phyloP scores from a whole-genome alignment of 1,140 invertebrate genomes.

The Aporrectodea caliginosa region DNA sequence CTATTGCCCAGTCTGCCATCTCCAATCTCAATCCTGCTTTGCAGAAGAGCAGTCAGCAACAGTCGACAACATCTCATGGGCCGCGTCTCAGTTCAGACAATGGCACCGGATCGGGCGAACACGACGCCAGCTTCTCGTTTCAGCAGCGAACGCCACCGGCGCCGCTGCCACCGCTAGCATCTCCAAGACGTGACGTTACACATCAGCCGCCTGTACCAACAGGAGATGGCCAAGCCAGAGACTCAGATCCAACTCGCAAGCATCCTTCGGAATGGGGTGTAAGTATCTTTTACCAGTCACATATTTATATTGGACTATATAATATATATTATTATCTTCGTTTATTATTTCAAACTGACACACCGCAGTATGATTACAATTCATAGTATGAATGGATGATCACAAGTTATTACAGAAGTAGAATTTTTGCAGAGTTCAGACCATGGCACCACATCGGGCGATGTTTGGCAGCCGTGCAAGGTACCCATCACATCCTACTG shows the following conservation, averaged over 20 bases:
- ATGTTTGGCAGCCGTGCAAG: too few relatives aligned
- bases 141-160: not conserved
- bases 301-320: too few relatives aligned
- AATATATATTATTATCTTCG: too few relatives aligned
- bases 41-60: not conserved
- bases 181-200: not conserved
- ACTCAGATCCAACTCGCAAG: conserved; percentile 21
- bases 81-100: not conserved
- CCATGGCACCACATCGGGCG: too few relatives aligned
- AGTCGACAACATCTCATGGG: not conserved
- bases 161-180: not conserved
- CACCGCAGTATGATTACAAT: too few relatives aligned
- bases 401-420: too few relatives aligned
- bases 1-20: not conserved
- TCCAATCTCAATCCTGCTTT: not conserved
- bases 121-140: not conserved
- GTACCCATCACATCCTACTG: too few relatives aligned
- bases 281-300: conserved; percentile 21
- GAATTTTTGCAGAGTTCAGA: too few relatives aligned
- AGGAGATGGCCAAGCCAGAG: not conserved
- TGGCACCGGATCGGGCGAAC: not conserved
- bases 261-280: conserved; percentile 41
- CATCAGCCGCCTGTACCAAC: not conserved
- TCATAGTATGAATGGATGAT: too few relatives aligned
- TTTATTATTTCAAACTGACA: too few relatives aligned